Evolutionary conservation across 2,797 vertebrate species (phyloP).

Genomic region (Halcyon smyrnensis): DNA sequence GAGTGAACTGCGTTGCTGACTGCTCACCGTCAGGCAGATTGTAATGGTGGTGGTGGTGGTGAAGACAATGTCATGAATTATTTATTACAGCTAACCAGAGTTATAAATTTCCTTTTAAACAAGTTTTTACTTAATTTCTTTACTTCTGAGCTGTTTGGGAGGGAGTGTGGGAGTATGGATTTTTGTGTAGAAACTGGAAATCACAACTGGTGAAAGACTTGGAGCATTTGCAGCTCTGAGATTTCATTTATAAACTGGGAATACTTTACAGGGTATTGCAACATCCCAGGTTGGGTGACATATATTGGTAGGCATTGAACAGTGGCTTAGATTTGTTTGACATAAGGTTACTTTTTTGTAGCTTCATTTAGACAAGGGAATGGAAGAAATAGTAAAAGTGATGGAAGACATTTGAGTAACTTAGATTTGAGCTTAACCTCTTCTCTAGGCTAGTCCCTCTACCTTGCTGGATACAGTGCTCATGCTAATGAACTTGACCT

Average conservation of each 20-base stretch:
- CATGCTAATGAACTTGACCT: background rate
- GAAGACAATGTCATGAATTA: background rate
- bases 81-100: background rate
- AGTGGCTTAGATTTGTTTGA: background rate
- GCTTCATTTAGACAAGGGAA: background rate
- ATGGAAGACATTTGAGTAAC: background rate
- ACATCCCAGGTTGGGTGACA: accelerated
- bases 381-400: background rate
- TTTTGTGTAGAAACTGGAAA: background rate
- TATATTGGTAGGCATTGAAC: background rate
- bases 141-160: background rate
- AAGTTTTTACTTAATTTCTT: background rate
- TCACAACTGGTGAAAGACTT: background rate
- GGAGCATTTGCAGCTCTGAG: background rate
- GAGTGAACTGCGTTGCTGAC: background rate
- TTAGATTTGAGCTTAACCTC: background rate
- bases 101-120: background rate
- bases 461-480: background rate
- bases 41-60: background rate
- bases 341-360: background rate
- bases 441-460: background rate
- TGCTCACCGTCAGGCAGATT: background rate
- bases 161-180: background rate
- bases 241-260: background rate
- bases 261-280: background rate